Evolutionary conservation across 2,888 invertebrate species (phyloP).

Genomic region (Taphrorychus bicolor): DNA sequence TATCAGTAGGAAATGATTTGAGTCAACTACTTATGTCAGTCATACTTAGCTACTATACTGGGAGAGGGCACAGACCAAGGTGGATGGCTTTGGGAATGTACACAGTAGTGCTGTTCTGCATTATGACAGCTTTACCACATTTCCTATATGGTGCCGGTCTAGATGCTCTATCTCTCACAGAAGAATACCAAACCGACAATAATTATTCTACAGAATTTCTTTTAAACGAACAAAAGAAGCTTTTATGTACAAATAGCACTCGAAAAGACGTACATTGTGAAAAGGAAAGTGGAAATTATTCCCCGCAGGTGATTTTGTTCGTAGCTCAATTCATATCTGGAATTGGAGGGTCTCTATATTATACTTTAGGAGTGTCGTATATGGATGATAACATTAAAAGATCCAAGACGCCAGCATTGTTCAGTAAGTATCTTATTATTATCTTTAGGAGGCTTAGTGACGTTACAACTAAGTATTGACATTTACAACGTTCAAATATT

Average conservation of each 20-base stretch:
- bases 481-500: not conserved
- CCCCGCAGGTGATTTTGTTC: constrained; percentile 69
- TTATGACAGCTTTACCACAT: constrained; percentile 72
- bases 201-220: constrained; percentile 60
- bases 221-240: constrained; percentile 64
- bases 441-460: not conserved
- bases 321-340: constrained; percentile 75
- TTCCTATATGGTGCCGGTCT: constrained; percentile 73
- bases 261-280: constrained; percentile 52
- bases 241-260: constrained; percentile 61
- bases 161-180: constrained; percentile 68
- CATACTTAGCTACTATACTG: constrained; percentile 73
- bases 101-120: constrained; percentile 70
- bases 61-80: constrained; percentile 73
- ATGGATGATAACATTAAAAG: constrained; percentile 81
- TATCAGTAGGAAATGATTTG: constrained; percentile 77
- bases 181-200: constrained; percentile 64
- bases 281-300: constrained; percentile 63
- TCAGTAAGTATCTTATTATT: constrained; percentile 63
- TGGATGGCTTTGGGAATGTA: constrained; percentile 72
- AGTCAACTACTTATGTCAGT: constrained; percentile 65
- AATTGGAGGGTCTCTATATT: constrained; percentile 73
- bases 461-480: not conserved
- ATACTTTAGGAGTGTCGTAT: constrained; percentile 73
- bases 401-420: constrained; percentile 73